Conservation (phyloP, 2,113 vertebrate species). For the Myotis lucifugus region DNA sequence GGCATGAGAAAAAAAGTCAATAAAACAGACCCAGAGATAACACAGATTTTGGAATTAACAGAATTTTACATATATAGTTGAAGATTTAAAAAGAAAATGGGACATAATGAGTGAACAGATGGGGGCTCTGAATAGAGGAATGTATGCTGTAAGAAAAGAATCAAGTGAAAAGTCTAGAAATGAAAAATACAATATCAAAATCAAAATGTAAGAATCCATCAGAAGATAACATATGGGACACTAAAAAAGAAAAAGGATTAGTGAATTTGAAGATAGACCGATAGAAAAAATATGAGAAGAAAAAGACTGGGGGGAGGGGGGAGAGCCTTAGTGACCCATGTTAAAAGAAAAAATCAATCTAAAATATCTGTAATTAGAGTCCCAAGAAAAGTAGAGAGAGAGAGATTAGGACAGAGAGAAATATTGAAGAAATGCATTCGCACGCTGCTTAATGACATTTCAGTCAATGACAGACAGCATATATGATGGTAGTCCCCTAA, state of each 20-base stretch:
- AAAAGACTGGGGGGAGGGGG: not conserved
- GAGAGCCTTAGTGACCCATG: not conserved
- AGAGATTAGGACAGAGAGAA: not conserved
- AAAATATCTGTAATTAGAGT: not conserved
- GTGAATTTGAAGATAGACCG: not conserved
- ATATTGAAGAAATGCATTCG: not conserved
- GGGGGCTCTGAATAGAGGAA: not conserved
- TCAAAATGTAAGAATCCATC: not conserved
- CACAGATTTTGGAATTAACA: not conserved
- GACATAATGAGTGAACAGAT: not conserved
- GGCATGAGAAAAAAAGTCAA: not conserved
- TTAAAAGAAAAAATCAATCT: not conserved
- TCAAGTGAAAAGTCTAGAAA: not conserved
- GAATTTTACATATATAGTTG: not conserved
- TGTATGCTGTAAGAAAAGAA: not conserved
- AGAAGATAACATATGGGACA: not conserved
- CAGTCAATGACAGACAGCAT: not conserved
- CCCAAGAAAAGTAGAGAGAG: not conserved
- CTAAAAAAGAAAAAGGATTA: not conserved
- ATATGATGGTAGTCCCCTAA: not conserved
- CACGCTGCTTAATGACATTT: not conserved
- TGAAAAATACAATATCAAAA: not conserved
- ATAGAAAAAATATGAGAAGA: not conserved
- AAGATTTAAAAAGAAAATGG: constrained; percentile 24
- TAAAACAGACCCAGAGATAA: not conserved